Evolutionary conservation across 1,140 invertebrate species (phyloP).

Genomic region (Antheraea mylitta): DNA sequence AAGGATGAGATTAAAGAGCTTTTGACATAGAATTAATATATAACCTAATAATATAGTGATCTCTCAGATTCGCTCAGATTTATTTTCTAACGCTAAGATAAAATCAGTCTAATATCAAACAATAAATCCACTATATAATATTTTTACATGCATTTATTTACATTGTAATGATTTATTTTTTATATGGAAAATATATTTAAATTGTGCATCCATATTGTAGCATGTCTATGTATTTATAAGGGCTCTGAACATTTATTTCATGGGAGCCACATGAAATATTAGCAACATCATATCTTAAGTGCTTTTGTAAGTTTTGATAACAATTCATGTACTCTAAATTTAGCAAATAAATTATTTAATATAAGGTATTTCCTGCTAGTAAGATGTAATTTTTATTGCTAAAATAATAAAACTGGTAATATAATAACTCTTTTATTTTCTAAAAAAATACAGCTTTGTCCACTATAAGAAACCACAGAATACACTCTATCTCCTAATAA

Average conservation of each 20-base stretch:
- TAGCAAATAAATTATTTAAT: conserved; percentile 72
- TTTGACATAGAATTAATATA: conserved; percentile 53
- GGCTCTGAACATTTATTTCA: conserved; percentile 27
- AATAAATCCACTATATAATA: conserved; percentile 50
- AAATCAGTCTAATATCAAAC: conserved; percentile 42
- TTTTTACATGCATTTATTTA: conserved; percentile 77
- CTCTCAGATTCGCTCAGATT: conserved; percentile 45
- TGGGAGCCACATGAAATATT: conserved; percentile 17
- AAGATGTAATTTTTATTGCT: conserved; percentile 67
- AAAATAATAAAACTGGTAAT: conserved; percentile 57
- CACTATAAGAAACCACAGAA: neutral
- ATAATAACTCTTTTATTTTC: conserved; percentile 27
- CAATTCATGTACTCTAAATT: conserved; percentile 59
- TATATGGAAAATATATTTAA: conserved; percentile 60
- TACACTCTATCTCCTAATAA: neutral
- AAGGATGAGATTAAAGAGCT: conserved; percentile 93
- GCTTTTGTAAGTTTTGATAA: conserved; percentile 40
- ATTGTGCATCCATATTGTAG: conserved; percentile 67
- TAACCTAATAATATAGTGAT: conserved; percentile 29
- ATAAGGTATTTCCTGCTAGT: conserved; percentile 52
- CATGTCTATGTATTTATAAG: conserved; percentile 41
- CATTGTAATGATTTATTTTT: conserved; percentile 69
- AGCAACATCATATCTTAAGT: conserved; percentile 20
- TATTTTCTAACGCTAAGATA: conserved; percentile 56
- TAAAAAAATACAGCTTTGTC: neutral